Base-by-base conservation (phyloP, 2,113 vertebrate species). In the Callocephalon fimbriatum region DNA sequence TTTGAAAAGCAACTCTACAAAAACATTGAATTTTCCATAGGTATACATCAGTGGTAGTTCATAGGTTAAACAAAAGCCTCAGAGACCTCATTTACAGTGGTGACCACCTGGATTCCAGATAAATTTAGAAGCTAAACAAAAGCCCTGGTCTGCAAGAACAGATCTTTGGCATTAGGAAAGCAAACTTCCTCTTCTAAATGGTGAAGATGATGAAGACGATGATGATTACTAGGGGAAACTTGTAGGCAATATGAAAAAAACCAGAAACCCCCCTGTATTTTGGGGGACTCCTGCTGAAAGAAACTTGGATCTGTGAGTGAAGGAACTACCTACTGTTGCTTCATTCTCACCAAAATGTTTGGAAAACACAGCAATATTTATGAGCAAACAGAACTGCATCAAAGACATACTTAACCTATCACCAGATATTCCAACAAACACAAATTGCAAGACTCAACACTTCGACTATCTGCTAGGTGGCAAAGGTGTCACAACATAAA, bases 401-500 rank as follows among this genome's bases (percentile, higher is more conserved):
- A 66, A 59, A 87, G 54, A 26, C 38, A 68, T 79, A 76, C 22
- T 38, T 88, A 71, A 72, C 26, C 48, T 94, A 66, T 76, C 62
- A 53, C 40, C 80, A 88, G 58, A 76, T 90, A 79, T 79, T 94
- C 58, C 61, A 93, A 47, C 40, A 65, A 90, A 86, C 38, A 61
- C 22, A 54, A 87, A 50, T 27, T 61, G 40, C 51, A 88, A 95
- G 90, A 79, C 90, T 93, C 58, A 87, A 79, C 48, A 48, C 37
- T 88, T 79, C n/a, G 26, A 27, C 74, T 93, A n/a, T 76, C 53
- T 90, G 51, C 65, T 95, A 72, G 47, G 59, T 81, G 62, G 76
- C 78, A 75, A 76, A 40, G 18, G n/a, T 76, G n/a, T 76, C 90
- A 76, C 59, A 90, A 53, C 16, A 68, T 61, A 86, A 92, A 62